These are phyloP conservation scores for Heterochromis multidens DNA, from an alignment of 2,113 vertebrate species.

Conservation along the genomic window DNA sequence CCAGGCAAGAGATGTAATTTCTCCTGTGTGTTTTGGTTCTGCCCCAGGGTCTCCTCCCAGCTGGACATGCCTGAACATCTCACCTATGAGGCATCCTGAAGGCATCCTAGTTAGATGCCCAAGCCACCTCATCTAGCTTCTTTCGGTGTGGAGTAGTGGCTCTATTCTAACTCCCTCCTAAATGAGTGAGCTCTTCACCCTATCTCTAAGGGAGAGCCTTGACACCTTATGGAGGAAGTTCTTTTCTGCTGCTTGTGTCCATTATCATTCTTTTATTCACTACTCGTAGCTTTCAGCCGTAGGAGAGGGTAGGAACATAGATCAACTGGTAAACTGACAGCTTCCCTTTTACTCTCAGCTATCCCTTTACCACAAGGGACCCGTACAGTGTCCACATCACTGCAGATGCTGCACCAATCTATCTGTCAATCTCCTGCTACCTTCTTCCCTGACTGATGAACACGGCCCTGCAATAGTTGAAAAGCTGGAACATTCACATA, in stretches of 20 bases:
- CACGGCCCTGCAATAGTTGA: too few relatives aligned
- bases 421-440: too few relatives aligned
- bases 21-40: too few relatives aligned
- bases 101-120: not conserved
- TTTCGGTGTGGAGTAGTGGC: not conserved
- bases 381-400: not conserved
- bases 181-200: not conserved
- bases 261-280: not conserved
- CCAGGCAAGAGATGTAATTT: too few relatives aligned
- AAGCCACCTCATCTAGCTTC: not conserved
- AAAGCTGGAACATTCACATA: too few relatives aligned
- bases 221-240: not conserved
- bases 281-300: not conserved
- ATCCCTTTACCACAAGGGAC: not conserved
- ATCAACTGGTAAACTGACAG: not conserved
- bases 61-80: not conserved
- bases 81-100: not conserved
- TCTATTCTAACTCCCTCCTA: not conserved
- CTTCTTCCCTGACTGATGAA: too few relatives aligned
- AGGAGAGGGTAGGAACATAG: not conserved
- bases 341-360: not conserved
- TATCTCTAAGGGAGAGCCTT: not conserved
- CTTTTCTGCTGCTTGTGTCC: not conserved
- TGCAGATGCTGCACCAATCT: not conserved
- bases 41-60: not conserved